Evolutionary conservation across 2,797 vertebrate genomes (phyloP).

Genomic region (Mus minutoides): DNA sequence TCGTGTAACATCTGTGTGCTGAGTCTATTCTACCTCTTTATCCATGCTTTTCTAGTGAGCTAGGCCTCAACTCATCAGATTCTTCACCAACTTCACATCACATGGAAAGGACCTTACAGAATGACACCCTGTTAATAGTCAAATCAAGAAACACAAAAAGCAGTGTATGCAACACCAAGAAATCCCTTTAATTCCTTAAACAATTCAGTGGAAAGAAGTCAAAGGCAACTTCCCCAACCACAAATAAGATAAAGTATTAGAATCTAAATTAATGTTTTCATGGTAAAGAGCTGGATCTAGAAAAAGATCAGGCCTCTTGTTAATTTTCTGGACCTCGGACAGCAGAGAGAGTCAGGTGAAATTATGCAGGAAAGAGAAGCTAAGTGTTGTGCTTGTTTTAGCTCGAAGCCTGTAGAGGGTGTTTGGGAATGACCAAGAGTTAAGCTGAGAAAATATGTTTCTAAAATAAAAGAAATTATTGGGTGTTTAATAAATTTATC

Average conservation of each 20-base stretch:
- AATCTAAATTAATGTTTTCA: not conserved
- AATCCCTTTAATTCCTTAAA: not conserved
- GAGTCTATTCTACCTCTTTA: not conserved
- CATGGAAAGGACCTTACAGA: not conserved
- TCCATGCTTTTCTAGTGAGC: accelerated
- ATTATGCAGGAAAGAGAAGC: not conserved
- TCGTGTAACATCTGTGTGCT: not conserved
- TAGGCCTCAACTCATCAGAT: not conserved
- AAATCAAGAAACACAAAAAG: not conserved
- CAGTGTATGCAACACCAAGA: not conserved
- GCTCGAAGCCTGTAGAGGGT: too few species aligned
- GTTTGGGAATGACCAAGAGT: not conserved
- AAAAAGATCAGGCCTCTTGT: not conserved
- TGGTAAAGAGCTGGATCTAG: not conserved
- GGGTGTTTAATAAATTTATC: not conserved
- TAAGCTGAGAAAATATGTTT: not conserved
- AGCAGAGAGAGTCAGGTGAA: not conserved
- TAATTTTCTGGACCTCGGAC: not conserved
- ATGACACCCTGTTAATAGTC: not conserved
- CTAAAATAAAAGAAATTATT: not conserved
- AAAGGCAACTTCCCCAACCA: not conserved
- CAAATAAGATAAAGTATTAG: not conserved
- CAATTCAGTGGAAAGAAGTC: not conserved
- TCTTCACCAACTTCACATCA: not conserved
- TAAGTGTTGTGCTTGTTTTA: not conserved